Evolutionary conservation across 2,888 invertebrate genomes (phyloP), one percentile per base, ranked within the genome.

Genomic region (Ceriagrion tenellum): DNA sequence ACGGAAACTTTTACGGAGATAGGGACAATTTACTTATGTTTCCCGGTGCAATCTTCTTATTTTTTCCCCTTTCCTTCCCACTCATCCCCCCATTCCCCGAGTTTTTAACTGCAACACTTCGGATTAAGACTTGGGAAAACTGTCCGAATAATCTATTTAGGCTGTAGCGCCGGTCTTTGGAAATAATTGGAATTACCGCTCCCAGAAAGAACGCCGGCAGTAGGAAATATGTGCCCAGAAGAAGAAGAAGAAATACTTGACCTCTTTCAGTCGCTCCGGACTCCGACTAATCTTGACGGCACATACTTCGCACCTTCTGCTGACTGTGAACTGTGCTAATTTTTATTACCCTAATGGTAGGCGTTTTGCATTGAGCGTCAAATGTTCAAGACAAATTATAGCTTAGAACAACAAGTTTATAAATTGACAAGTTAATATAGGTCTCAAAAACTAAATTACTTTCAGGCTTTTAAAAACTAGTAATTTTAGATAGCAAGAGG

Each of bases 1-100:
- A 8, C n/a, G 69, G 69, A 69, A 81, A 81, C 81, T 26, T n/a
- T 26, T 18, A n/a, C 59, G 20, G n/a, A 69, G 69, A 69, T 81
- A 35, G 81, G 35, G 81, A 81, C 81, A 30, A 35, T 81, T 81
- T 81, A 81, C 81, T 81, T 35, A 81, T 81, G 81, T 35, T 81
- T 26, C 81, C 81, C 30, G 16, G 81, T 35, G 30, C 81, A 26
- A 10, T n/a, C 69, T 69, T 59, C 13, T 20, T 16, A 8, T 59
- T 26, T 69, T 35, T 16, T 69, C n/a, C 26, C 69, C n/a, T n/a
- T 1, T 4, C 26, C 47, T 4, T n/a, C 69, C n/a, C n/a, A n/a
- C n/a, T n/a, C n/a, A n/a, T n/a, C n/a, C n/a, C n/a, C 35, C 35
- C 30, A 81, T 81, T 81, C 35, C 81, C 81, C 10, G 81, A 81